Evolutionary conservation across 2,113 vertebrate genomes (phyloP), one percentile per base, ranked within the genome.

Genomic region (Sclerurus mexicanus): DNA sequence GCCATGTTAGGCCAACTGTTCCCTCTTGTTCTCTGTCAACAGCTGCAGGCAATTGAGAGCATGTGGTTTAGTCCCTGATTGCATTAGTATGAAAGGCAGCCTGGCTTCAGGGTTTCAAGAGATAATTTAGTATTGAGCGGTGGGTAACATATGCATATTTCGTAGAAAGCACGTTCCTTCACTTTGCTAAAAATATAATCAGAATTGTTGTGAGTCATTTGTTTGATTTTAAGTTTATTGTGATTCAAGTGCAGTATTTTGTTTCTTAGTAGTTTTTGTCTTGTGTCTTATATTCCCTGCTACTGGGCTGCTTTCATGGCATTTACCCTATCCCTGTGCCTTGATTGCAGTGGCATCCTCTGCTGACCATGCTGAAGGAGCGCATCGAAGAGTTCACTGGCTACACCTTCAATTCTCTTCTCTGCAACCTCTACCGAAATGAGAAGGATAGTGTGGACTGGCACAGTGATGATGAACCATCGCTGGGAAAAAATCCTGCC

Each of bases 371-470:
- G 33, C 97, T 99, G 10, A 98, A 98, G 66, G 89, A 91, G 39
- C 97, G 94, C 4, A 90, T 99, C 19, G 97, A 98, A 46, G 96
- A 96, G 89, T 96, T 97, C 69, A 98, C 96, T 0, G 98, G 98
- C 28, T 66, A 94, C 79, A 96, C 92, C 86, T 99, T 99, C 96
- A 99, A 99, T 98, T 99, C 99, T 2, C 96, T 99, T 31, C 98
- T 99, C 62, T 99, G 99, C 94, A 99, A 99, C 88, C 97, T 99
- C 23, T 99, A 99, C 95, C 98, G 99, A 5, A 97, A 98, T 2
- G 98, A 99, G 94, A 99, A 98, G 90, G 99, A 99, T 96, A 98
- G 99, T 4, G 99, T 99, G 44, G 99, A 98, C 95, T 99, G 99
- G 99, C 99, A 99, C 97, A 99, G 99, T 1, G 99, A 99, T 1